Conservation (phyloP, 92 coral and sea anemone genomes). For the Phymanthus crucifer region DNA sequence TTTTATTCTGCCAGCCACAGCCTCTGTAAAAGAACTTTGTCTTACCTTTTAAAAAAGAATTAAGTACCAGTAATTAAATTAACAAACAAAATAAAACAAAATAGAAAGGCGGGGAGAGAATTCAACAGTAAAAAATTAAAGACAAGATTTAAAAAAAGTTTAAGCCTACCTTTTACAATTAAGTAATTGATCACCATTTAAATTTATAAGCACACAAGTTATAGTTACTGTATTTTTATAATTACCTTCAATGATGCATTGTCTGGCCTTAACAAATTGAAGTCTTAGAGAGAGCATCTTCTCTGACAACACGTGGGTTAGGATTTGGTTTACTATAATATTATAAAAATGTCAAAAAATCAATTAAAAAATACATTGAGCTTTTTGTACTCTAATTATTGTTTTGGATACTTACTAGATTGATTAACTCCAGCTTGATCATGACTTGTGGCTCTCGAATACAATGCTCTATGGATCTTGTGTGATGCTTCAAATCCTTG, state of each 20-base stretch:
- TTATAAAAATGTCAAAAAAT: slow-evolving; percentile 1
- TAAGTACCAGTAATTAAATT: no score
- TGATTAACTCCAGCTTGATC: slow-evolving; percentile 28
- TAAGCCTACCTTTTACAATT: no score
- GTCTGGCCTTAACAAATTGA: slow-evolving; percentile 6
- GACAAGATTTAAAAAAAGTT: no score
- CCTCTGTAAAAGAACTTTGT: slow-evolving; percentile 30
- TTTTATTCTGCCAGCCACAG: slow-evolving; percentile 49
- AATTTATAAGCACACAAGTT: not conserved
- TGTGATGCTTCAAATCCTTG: slow-evolving; percentile 38
- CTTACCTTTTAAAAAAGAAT: slow-evolving; percentile 12
- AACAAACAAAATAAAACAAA: not conserved
- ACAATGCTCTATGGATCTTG: slow-evolving; percentile 22
- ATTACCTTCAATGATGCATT: slow-evolving; percentile 9
- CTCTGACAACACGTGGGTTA: slow-evolving; percentile 4
- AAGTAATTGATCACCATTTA: no score
- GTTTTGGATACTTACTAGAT: slow-evolving; percentile 3
- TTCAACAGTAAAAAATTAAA: no score
- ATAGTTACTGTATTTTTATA: not conserved
- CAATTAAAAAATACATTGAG: not conserved
- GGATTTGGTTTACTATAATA: slow-evolving; percentile 9
- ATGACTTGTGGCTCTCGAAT: slow-evolving; percentile 29
- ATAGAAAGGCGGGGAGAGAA: no score
- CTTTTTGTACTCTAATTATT: not conserved
- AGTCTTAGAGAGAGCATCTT: not conserved